Conservation (phyloP, 2,888 invertebrate genomes). For the Venustoraphidia nigricollis region DNA sequence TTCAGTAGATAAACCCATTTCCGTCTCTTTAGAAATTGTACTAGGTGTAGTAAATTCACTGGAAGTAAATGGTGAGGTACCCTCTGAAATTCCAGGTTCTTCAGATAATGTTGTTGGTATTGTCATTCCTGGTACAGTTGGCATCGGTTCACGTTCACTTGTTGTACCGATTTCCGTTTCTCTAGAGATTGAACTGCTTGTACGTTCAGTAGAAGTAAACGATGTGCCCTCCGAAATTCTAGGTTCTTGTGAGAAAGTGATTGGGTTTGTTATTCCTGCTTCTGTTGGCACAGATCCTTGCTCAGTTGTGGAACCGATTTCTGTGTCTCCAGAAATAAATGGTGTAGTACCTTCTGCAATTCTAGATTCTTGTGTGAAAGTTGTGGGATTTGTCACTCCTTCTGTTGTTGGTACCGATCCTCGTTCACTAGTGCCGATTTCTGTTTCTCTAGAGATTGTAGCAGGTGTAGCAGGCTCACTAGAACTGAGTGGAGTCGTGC, state of each 20-base stretch:
- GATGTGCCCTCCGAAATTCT: background rate
- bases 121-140: no score
- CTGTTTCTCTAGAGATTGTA: background rate
- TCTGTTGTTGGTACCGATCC: conserved; percentile 4
- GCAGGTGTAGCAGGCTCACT: conserved; percentile 3
- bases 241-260: no score
- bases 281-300: no score
- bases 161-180: background rate
- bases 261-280: no score
- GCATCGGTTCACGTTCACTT: background rate
- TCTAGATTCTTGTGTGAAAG: no score
- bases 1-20: conserved; percentile 4
- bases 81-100: conserved; percentile 3
- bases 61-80: conserved; percentile 4
- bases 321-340: no score
- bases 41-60: conserved; percentile 3
- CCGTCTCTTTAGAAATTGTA: background rate
- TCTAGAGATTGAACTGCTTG: conserved; percentile 5
- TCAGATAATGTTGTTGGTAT: conserved; percentile 1
- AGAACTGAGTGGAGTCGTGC: conserved; percentile 4
- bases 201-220: conserved; percentile 2
- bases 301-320: no score
- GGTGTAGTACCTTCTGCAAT: no score
- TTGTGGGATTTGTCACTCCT: conserved; percentile 5
- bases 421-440: conserved; percentile 4